Percentiles rank a stretch among this genome's conserved stretches.
Evolutionary conservation across 2,113 vertebrate species (phyloP).

Genomic region (Phylloscopus trochiloides): DNA sequence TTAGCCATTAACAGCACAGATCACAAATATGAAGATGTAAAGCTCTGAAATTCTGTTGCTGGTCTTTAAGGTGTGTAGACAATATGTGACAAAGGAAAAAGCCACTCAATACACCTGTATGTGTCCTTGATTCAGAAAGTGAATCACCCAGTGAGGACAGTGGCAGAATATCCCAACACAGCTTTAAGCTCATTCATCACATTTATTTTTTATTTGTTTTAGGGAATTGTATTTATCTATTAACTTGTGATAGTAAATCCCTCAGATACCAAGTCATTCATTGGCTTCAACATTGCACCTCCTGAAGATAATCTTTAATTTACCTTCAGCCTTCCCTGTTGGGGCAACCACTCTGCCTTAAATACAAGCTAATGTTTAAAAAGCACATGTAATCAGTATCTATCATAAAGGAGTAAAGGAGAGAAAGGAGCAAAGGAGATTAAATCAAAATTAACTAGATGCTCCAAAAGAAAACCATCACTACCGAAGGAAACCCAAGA

Average conservation of each 20-base stretch:
- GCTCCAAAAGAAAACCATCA: neutral
- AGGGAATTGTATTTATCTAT: neutral
- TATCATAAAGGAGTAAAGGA: neutral
- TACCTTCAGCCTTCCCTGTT: neutral
- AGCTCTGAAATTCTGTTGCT: neutral
- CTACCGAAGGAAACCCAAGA: neutral
- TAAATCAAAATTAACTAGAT: neutral
- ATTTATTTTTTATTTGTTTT: neutral
- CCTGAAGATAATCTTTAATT: neutral
- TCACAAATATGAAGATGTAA: neutral
- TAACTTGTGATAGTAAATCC: neutral
- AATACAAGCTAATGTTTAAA: neutral
- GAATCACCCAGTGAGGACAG: neutral
- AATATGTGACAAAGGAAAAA: neutral
- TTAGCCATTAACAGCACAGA: neutral
- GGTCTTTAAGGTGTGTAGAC: neutral
- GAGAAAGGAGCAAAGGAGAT: neutral
- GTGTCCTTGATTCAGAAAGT: neutral
- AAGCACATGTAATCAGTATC: neutral
- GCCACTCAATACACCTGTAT: fast-evolving
- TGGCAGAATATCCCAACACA: neutral
- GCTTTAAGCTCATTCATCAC: neutral
- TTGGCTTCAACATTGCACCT: neutral
- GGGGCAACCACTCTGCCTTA: neutral
- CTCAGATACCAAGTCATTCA: neutral